phyloP scores from a whole-genome alignment of 2,888 invertebrate species.

The Vesta saturnalis region DNA sequence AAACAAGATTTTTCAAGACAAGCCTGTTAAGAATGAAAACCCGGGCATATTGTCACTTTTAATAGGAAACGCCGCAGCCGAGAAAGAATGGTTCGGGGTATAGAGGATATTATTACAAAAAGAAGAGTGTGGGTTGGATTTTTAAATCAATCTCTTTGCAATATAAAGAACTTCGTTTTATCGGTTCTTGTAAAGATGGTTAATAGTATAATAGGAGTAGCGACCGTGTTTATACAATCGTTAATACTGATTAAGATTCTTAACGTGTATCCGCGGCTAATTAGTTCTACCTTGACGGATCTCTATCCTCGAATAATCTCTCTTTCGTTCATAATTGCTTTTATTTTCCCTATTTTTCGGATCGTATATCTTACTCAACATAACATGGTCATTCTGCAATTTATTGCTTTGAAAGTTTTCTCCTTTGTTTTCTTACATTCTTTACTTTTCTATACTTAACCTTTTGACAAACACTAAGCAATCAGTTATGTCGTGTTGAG shows the following conservation, averaged over 20 bases:
- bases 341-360: conserved; percentile 6
- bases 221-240: conserved; percentile 32
- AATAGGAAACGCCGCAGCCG: conserved; percentile 43
- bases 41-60: conserved; percentile 57
- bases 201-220: not conserved
- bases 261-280: conserved; percentile 44
- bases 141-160: conserved; percentile 21
- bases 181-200: not conserved
- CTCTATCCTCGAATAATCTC: conserved; percentile 13
- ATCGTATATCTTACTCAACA: conserved; percentile 38
- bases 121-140: conserved; percentile 17
- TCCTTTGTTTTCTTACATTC: conserved; percentile 22
- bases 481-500: too few species aligned
- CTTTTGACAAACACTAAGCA: too few species aligned
- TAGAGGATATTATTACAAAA: conserved; percentile 24
- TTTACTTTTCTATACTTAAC: too few species aligned
- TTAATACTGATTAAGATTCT: conserved; percentile 45
- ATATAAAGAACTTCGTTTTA: not conserved
- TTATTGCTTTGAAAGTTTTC: conserved; percentile 27
- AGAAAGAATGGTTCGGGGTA: conserved; percentile 15
- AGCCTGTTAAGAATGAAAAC: conserved; percentile 57
- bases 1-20: conserved; percentile 63
- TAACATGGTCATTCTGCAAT: conserved; percentile 28
- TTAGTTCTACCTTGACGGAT: conserved; percentile 34
- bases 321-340: conserved; percentile 5